These are phyloP conservation scores for Atractosteus spatula DNA, from an alignment of 2,113 vertebrate genomes.

Conservation along the genomic window DNA sequence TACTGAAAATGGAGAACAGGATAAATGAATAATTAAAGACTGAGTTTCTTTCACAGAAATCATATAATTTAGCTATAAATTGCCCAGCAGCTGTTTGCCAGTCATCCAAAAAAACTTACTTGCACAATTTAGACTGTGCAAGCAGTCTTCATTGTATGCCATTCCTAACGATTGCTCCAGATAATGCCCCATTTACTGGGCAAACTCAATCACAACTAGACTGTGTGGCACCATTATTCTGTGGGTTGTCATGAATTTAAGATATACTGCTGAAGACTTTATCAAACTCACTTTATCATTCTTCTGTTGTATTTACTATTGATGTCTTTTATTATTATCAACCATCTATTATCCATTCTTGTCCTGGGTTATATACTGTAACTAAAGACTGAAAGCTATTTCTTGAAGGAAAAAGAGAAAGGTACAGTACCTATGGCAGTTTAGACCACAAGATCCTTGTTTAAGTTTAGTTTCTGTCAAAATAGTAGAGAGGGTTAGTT, in stretches of 20 bases:
- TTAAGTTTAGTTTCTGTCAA: slow-evolving; percentile 34
- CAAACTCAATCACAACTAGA: slow-evolving; percentile 32
- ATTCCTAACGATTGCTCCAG: slow-evolving; percentile 53
- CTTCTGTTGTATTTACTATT: slow-evolving; percentile 25
- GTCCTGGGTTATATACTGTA: too few relatives aligned
- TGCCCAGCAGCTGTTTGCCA: slow-evolving; percentile 31
- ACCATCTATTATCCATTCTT: too few relatives aligned
- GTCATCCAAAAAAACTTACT: slow-evolving; percentile 50
- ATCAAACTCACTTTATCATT: slow-evolving; percentile 23
- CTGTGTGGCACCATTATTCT: slow-evolving; percentile 15
- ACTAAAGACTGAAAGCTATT: slow-evolving; percentile 7
- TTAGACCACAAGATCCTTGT: too few relatives aligned
- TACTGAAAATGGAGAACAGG: too few relatives aligned
- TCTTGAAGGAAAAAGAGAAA: too few relatives aligned
- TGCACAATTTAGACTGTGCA: slow-evolving; percentile 49
- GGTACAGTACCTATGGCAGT: too few relatives aligned
- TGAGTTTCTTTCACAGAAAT: too few relatives aligned
- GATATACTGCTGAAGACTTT: too few relatives aligned
- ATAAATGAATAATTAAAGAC: too few relatives aligned
- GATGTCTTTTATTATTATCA: slow-evolving; percentile 2
- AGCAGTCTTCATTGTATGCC: slow-evolving; percentile 49
- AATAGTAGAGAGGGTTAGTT: slow-evolving; percentile 35
- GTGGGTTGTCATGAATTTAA: slow-evolving; percentile 5
- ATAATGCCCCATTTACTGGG: slow-evolving; percentile 54
- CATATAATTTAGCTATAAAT: too few relatives aligned